phyloP scores from a whole-genome alignment of 2,113 vertebrate species.

The Brachyhypopomus occidentalis region DNA sequence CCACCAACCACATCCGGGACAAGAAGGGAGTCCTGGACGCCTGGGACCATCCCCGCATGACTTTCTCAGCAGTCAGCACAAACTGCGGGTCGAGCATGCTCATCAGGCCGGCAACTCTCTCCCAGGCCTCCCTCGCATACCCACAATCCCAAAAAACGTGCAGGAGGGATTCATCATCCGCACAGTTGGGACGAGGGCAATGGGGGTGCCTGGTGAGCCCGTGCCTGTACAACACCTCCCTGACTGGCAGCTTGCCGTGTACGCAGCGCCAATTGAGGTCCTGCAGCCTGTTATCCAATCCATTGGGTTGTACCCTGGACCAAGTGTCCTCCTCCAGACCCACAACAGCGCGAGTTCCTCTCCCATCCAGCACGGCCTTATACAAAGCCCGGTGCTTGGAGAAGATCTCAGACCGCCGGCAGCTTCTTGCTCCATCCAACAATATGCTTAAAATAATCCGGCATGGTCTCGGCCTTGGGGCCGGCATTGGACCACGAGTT shows the following conservation, averaged over 20 bases:
- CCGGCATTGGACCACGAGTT: background rate
- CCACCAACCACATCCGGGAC: too few relatives aligned
- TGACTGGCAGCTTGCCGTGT: too few relatives aligned
- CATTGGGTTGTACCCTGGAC: too few relatives aligned
- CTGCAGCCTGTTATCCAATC: too few relatives aligned
- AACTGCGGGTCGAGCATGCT: background rate
- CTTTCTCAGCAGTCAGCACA: background rate
- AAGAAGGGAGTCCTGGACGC: too few relatives aligned
- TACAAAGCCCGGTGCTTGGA: background rate
- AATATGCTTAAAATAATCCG: background rate
- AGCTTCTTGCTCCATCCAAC: background rate
- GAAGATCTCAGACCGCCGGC: background rate
- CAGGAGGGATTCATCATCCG: too few relatives aligned
- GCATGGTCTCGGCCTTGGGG: background rate
- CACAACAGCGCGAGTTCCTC: background rate
- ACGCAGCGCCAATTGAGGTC: too few relatives aligned
- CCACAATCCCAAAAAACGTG: too few relatives aligned
- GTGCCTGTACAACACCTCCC: background rate
- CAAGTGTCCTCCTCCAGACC: background rate
- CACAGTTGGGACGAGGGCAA: background rate
- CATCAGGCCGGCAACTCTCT: background rate
- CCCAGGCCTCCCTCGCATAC: background rate
- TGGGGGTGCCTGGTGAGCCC: background rate
- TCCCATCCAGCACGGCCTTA: background rate
- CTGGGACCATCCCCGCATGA: background rate